phyloP scores from a whole-genome alignment of 2,797 vertebrate species.

The Silurus aristotelis region DNA sequence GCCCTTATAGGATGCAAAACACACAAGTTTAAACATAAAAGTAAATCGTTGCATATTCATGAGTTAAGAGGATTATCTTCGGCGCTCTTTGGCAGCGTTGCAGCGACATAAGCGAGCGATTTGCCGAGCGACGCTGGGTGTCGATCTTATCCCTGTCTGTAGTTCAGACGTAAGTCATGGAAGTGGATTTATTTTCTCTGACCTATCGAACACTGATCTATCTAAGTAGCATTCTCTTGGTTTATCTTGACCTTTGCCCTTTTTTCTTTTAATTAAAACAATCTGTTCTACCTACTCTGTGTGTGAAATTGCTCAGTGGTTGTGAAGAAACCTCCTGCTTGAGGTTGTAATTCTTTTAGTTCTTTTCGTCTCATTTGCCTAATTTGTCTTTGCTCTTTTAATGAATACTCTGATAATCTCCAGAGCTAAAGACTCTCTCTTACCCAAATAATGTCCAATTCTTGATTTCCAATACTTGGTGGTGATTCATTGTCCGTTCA shows the following conservation, averaged over 20 bases:
- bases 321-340: slow-evolving; percentile 45
- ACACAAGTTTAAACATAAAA: slow-evolving; percentile 58
- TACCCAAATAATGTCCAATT: not conserved
- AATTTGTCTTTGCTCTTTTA: slow-evolving; percentile 59
- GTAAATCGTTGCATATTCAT: slow-evolving; percentile 65
- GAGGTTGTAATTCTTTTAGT: slow-evolving; percentile 62
- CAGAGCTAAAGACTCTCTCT: slow-evolving; percentile 32
- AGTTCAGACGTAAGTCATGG: slow-evolving; percentile 48
- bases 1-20: slow-evolving; percentile 50
- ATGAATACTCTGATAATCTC: slow-evolving; percentile 60
- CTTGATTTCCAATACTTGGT: not conserved
- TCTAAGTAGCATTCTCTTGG: slow-evolving; percentile 51
- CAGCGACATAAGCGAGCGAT: slow-evolving; percentile 63
- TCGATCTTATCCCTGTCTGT: slow-evolving; percentile 19
- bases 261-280: slow-evolving; percentile 54
- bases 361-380: slow-evolving; percentile 60
- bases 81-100: slow-evolving; percentile 40
- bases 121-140: slow-evolving; percentile 47
- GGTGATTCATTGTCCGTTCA: not conserved
- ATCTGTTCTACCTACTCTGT: slow-evolving; percentile 36
- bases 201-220: slow-evolving; percentile 53
- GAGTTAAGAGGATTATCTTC: slow-evolving; percentile 71
- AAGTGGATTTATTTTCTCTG: slow-evolving; percentile 14
- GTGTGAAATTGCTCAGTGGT: slow-evolving; percentile 57
- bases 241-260: slow-evolving; percentile 50